Evolutionary conservation across 1,140 invertebrate genomes (phyloP), one percentile per base, ranked within the genome.

Genomic region (Cotesia glomerata): DNA sequence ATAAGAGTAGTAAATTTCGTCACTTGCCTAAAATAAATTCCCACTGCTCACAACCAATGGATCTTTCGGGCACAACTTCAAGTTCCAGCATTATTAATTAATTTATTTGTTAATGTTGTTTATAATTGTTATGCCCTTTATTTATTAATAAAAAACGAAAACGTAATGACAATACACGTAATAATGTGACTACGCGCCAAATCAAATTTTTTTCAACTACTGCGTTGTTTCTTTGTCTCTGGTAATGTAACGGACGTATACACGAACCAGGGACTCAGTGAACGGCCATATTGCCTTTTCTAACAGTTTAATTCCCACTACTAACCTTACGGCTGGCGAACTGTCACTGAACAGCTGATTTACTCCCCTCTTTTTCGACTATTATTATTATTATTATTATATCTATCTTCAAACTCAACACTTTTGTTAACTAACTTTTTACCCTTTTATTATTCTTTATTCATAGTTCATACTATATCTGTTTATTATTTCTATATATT

Each of bases 21-120:
- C 76, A 90, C 92, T 93, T 89, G 95, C 97, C 96, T 89, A 98
- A 90, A 87, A 97, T 92, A 89, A 98, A 97, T 89, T 98, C 96
- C 96, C 96, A 98, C 90, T 96, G 93, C 88, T 98, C 96, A 87
- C 95, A 96, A 88, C 96, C 95, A 84, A 98, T 91, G 78, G 96
- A 97, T 86, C 95, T 92, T 89, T 98, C 97, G 74, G 97, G 97
- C 79, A 97, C 91, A 81, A 98, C 94, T 90, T 98, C 96, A 84
- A 98, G 91, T 88, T 97, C 96, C 88, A 98, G 91, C 97, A 98
- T 98, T 86, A 81, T 85, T 73, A 18, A n/a, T 39, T 73, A 16
- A n/a, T 39, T 65, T 56, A 9, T 14, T 34, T 54, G 16, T n/a
- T 49, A 54, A 36, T 54, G 26, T 18, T 52, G n/a, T n/a, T 4